phyloP scores from a whole-genome alignment of 2,888 invertebrate species.

The Acrobeloides nanus region DNA sequence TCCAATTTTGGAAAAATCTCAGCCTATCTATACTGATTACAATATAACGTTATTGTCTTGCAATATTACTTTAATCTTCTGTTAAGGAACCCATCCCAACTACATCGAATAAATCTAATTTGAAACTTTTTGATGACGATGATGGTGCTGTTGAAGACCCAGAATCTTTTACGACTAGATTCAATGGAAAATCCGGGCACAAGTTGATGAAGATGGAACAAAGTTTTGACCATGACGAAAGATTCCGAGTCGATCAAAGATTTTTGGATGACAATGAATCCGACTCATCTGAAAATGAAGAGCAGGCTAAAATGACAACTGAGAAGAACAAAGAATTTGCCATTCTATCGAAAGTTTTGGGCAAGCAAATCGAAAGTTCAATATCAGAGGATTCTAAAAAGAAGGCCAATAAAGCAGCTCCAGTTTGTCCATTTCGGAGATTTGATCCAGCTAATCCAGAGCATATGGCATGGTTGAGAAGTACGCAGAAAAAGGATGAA shows the following conservation, averaged over 20 bases:
- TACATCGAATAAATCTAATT: constrained; percentile 8
- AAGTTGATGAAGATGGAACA: constrained; percentile 15
- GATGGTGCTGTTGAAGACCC: too few species aligned
- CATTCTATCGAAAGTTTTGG: constrained; percentile 34
- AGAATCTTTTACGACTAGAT: too few species aligned
- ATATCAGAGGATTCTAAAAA: constrained; percentile 24
- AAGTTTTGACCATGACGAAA: constrained; percentile 16
- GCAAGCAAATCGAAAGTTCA: constrained; percentile 22
- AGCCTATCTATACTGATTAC: constrained; percentile 4
- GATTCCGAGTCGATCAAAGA: constrained; percentile 21
- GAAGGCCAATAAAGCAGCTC: constrained; percentile 11
- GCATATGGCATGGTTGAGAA: constrained; percentile 38
- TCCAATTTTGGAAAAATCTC: too few species aligned
- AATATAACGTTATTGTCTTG: neutral
- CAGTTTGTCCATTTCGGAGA: constrained; percentile 19
- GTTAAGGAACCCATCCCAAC: too few species aligned
- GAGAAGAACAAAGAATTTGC: constrained; percentile 32
- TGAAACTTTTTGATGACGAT: constrained; percentile 13
- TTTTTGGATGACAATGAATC: constrained; percentile 27
- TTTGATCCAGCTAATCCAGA: constrained; percentile 42
- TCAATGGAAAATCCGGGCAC: constrained; percentile 11
- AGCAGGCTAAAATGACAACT: constrained; percentile 15
- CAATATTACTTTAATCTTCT: neutral
- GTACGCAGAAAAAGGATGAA: constrained; percentile 9
- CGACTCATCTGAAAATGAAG: constrained; percentile 10